These are phyloP conservation scores for Melanchra persicariae DNA, from an alignment of 2,888 invertebrate genomes.

Conservation along the genomic window DNA sequence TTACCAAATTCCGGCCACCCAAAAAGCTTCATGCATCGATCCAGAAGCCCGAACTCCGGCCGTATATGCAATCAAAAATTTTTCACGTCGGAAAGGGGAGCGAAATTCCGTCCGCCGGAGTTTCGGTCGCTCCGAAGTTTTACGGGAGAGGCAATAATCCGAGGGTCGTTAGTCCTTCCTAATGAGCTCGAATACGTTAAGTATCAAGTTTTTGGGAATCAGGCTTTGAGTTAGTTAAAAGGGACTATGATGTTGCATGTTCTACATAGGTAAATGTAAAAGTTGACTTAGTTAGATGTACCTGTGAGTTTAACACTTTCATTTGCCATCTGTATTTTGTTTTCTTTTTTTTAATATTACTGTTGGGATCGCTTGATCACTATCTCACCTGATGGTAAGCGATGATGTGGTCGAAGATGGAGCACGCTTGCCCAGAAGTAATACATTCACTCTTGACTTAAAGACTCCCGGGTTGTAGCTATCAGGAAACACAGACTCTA, in stretches of 20 bases:
- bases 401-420: no score
- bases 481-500: no score
- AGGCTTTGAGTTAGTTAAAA: slow-evolving; percentile 40
- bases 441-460: no score
- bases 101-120: slow-evolving; percentile 37
- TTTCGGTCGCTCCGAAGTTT: slow-evolving; percentile 41
- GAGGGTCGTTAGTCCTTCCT: slow-evolving; percentile 52
- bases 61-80: slow-evolving; percentile 52
- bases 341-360: no score
- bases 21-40: slow-evolving; percentile 38
- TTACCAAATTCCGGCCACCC: slow-evolving; percentile 19
- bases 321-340: no score
- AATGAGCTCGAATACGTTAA: slow-evolving; percentile 58
- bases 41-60: slow-evolving; percentile 33
- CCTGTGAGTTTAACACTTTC: no score
- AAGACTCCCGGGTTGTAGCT: no score
- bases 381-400: no score
- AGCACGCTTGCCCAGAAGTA: no score
- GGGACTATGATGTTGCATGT: slow-evolving; percentile 20
- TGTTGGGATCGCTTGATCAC: no score
- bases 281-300: no score
- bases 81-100: slow-evolving; percentile 33
- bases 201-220: slow-evolving; percentile 53
- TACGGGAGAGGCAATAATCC: slow-evolving; percentile 57
- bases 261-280: not conserved